Evolutionary conservation across 2,797 vertebrate genomes (phyloP).

Genomic region (Sebastes melanostomus): DNA sequence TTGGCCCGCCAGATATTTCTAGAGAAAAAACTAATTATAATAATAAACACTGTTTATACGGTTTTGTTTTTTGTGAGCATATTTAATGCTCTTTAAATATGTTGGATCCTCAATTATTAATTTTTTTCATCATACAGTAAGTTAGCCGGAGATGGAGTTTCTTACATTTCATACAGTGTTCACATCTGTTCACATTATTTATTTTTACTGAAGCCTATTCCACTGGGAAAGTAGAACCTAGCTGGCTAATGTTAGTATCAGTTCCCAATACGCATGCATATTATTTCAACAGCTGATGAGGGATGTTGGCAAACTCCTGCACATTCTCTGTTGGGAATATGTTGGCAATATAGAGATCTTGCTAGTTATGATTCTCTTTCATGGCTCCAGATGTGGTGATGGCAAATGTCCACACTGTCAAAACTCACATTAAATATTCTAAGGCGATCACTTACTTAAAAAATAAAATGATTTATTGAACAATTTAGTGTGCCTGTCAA

Average conservation of each 20-base stretch:
- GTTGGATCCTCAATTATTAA: too few relatives aligned
- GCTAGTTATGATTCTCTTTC: neutral
- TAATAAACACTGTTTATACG: rapidly evolving
- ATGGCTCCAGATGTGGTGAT: neutral
- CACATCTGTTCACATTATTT: neutral
- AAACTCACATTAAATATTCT: neutral
- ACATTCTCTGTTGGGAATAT: neutral
- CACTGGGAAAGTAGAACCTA: neutral
- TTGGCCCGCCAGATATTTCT: too few relatives aligned
- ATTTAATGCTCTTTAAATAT: too few relatives aligned
- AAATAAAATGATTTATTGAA: neutral
- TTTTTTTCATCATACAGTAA: too few relatives aligned
- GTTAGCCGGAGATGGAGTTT: neutral
- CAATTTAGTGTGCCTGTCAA: neutral
- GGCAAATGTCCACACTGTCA: neutral
- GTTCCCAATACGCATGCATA: neutral
- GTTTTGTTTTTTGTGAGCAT: too few relatives aligned
- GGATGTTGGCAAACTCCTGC: neutral
- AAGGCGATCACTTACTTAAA: neutral
- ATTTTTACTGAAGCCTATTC: neutral
- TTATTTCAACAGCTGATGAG: neutral
- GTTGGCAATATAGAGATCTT: neutral
- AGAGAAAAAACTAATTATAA: too few relatives aligned
- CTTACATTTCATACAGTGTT: neutral
- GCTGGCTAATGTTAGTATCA: neutral